Evolutionary conservation across 1,140 invertebrate genomes (phyloP).

Genomic region (Psix sp.): DNA sequence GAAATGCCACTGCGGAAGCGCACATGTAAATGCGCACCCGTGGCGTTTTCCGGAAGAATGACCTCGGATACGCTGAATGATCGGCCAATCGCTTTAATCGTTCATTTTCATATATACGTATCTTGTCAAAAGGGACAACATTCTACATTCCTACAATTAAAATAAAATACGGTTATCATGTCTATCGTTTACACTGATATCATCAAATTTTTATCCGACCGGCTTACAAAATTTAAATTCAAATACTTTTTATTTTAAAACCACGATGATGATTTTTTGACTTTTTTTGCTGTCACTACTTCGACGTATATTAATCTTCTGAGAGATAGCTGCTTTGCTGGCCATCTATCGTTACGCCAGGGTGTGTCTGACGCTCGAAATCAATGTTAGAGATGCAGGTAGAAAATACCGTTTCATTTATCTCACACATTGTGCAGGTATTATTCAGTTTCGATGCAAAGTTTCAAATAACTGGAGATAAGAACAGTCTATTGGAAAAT

Average conservation of each 20-base stretch:
- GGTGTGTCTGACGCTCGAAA: conserved; percentile 59
- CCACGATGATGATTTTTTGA: conserved; percentile 36
- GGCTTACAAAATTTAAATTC: conserved; percentile 15
- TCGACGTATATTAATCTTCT: conserved; percentile 64
- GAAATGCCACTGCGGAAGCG: conserved; percentile 46
- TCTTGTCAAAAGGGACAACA: too few species aligned
- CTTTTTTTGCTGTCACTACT: conserved; percentile 56
- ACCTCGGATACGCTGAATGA: conserved; percentile 18
- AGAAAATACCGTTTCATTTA: conserved; percentile 27
- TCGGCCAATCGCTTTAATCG: conserved; percentile 33
- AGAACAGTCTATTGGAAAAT: conserved; percentile 17
- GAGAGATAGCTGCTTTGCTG: conserved; percentile 55
- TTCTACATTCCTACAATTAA: too few species aligned
- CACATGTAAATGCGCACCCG: conserved; percentile 47
- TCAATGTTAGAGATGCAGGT: conserved; percentile 52
- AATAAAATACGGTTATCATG: too few species aligned
- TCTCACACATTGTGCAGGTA: conserved; percentile 14
- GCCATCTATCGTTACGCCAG: conserved; percentile 59
- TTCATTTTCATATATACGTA: too few species aligned
- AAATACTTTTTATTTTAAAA: conserved; percentile 34
- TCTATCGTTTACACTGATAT: conserved; percentile 64
- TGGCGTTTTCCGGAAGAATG: conserved; percentile 40
- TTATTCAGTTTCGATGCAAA: conserved; percentile 10
- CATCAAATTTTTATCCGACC: conserved; percentile 52
- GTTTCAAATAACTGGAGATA: conserved; percentile 19